Base-by-base conservation (phyloP, 2,113 vertebrate genomes). In the Phaethornis superciliosus region DNA sequence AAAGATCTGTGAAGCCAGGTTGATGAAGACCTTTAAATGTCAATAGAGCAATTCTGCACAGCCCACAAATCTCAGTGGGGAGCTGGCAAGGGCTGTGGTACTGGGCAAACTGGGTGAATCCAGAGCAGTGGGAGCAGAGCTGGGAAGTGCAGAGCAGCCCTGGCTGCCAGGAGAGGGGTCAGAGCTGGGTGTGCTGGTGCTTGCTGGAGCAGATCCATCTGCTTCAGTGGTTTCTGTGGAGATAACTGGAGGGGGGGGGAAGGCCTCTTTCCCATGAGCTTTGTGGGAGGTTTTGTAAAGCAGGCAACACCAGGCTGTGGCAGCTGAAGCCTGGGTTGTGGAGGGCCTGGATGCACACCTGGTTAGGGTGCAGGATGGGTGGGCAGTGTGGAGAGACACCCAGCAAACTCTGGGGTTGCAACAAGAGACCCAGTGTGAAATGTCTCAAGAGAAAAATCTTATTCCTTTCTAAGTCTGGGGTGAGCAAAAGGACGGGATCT, bases 21-120 rank as follows among this genome's bases (percentile, higher is more conserved):
- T 94, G 93, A 93, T 92, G 44, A 77, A 97, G 95, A 97, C 95
- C 93, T 98, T 97, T 96, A 97, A 97, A 97, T 96, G 95, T 96
- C 97, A 97, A 95, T 42, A 91, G 87, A 96, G 88, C 91, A 87
- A 68, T 92, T 97, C 52, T 96, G 81, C 93, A 65, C 40, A 71
- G 93, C 93, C 90, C 93, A 87, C 89, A 79, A 40, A 94, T 85
- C 74, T 69, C 81, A 70, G 65, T 68, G 65, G 75, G 95, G 90
- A 96, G 70, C 90, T 92, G 70, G 26, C 44, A 47, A 70, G 76
- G 94, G 23, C 71, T 28, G n/a, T 65, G 75, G 56, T 12, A 58
- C 71, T n/a, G 76, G 83, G 33, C 15, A 69, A 58, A 46, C 33
- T 37, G 70, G 8, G 33, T 55, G 62, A n/a, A 58, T 63, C 23